Evolutionary conservation across 2,113 vertebrate genomes (phyloP).

Genomic region (Cromileptes altivelis): DNA sequence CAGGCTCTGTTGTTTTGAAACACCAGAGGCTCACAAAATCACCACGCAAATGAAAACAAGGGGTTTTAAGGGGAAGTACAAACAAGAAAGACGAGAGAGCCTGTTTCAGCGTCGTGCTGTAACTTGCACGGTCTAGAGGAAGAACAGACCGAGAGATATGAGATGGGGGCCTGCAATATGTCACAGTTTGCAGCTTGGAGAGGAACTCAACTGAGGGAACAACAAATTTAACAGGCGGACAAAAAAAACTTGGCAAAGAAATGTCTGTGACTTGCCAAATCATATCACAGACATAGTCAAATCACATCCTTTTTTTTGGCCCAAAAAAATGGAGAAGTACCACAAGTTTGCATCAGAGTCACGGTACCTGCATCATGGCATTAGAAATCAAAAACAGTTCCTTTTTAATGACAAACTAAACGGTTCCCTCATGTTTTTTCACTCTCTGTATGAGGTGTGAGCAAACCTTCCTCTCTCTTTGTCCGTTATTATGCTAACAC

Average conservation of each 20-base stretch:
- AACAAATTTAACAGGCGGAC: not conserved
- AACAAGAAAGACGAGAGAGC: not conserved
- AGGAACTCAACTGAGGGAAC: conserved; percentile 45
- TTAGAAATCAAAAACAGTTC: conserved; percentile 35
- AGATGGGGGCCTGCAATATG: conserved; percentile 36
- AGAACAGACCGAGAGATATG: conserved; percentile 40
- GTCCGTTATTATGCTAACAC: conserved; percentile 38
- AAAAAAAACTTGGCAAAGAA: not conserved
- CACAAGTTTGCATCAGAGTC: not conserved
- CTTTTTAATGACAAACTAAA: conserved; percentile 12
- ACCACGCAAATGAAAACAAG: not conserved
- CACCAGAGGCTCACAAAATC: not conserved
- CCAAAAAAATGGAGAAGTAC: conserved; percentile 42
- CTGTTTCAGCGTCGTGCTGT: not conserved
- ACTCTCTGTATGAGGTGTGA: not conserved
- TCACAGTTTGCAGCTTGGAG: conserved; percentile 41
- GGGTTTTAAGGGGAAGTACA: conserved; percentile 22
- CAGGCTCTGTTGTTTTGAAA: conserved; percentile 31
- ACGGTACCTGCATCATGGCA: not conserved
- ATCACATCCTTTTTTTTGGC: conserved; percentile 27
- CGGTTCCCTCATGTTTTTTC: conserved; percentile 34
- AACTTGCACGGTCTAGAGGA: conserved; percentile 5
- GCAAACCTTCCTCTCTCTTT: conserved; percentile 31
- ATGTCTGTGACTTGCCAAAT: conserved; percentile 2
- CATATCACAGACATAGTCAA: not conserved